Evolutionary conservation across 2,797 vertebrate species (phyloP).

Genomic region (Agapornis canus): DNA sequence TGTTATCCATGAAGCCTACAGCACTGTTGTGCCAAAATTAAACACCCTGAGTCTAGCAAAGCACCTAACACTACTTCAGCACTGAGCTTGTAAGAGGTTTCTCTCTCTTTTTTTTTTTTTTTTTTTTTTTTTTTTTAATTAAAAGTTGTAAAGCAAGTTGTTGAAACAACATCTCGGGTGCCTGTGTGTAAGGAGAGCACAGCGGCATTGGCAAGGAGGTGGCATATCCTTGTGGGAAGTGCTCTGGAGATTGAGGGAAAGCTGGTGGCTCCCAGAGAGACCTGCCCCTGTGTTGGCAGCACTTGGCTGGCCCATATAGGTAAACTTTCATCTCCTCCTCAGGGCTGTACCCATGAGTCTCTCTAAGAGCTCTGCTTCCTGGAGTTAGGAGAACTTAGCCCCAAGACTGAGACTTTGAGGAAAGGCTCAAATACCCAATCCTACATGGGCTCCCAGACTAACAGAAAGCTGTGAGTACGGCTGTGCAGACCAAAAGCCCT

Average conservation of each 20-base stretch:
- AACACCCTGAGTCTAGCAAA: neutral
- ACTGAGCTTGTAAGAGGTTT: neutral
- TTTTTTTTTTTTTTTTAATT: too few species aligned
- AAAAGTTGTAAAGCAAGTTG: neutral
- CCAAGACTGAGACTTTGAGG: neutral
- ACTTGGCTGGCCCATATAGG: neutral
- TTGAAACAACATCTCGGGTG: neutral
- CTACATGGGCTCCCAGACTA: neutral
- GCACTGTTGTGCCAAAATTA: neutral
- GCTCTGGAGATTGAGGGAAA: neutral
- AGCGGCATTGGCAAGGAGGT: rapidly evolving
- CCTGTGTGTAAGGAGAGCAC: rapidly evolving
- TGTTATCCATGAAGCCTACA: neutral
- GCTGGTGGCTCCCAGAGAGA: neutral
- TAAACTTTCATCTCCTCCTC: neutral
- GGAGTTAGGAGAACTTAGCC: neutral
- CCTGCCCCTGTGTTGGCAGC: neutral
- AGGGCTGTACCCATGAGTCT: neutral
- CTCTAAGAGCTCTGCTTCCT: neutral
- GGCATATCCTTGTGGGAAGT: neutral
- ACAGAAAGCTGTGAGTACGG: neutral
- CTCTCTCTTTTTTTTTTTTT: neutral
- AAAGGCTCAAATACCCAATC: neutral
- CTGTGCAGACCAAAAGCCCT: neutral
- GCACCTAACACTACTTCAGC: neutral